phyloP scores from a whole-genome alignment of 2,888 invertebrate species.

The Tenthredo mesomela region DNA sequence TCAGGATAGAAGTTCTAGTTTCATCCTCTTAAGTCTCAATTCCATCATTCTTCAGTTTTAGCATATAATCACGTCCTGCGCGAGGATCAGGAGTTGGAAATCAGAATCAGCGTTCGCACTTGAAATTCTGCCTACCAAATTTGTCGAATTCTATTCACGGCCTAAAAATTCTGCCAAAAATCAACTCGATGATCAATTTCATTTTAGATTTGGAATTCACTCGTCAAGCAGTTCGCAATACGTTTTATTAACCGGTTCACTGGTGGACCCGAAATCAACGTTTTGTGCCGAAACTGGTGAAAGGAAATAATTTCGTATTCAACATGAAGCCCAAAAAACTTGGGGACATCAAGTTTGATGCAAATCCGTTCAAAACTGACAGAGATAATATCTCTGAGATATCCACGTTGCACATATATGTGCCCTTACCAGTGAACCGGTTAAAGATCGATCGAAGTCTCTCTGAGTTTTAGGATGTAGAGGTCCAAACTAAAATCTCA shows the following conservation, averaged over 20 bases:
- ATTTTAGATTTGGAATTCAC: neutral
- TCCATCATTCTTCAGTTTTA: neutral
- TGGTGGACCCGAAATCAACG: too few species aligned
- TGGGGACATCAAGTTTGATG: too few species aligned
- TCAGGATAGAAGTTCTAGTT: neutral
- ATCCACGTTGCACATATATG: too few species aligned
- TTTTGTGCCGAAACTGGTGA: too few species aligned
- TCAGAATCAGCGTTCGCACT: neutral
- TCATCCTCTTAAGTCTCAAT: neutral
- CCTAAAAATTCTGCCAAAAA: neutral
- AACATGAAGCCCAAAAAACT: too few species aligned
- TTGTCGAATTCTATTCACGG: neutral
- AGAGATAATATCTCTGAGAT: too few species aligned
- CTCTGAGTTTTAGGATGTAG: neutral
- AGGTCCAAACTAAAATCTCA: neutral
- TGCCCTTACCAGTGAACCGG: too few species aligned
- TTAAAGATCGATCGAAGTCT: neutral
- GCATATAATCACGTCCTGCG: neutral
- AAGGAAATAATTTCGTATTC: too few species aligned
- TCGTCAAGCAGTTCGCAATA: neutral
- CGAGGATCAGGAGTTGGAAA: too few species aligned
- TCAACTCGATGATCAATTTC: neutral
- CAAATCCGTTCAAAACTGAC: too few species aligned
- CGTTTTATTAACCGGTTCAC: too few species aligned
- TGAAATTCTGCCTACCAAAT: too few species aligned